Conservation (phyloP, 2,888 invertebrate species). For the Hoplodrina ambigua region DNA sequence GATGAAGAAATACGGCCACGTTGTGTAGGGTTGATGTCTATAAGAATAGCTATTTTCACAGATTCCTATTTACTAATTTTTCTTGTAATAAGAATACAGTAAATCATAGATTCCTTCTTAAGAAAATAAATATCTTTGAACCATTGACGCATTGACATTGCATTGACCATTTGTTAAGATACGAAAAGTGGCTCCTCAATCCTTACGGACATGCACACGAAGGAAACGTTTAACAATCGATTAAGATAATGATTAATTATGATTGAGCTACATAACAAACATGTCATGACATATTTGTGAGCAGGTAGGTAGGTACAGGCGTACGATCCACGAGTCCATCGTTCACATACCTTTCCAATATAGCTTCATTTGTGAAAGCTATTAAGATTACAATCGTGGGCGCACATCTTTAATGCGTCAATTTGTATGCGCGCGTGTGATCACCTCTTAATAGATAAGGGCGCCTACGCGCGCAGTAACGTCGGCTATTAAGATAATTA, state of each 20-base stretch:
- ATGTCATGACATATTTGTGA: conserved; percentile 4
- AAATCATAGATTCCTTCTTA: too few relatives aligned
- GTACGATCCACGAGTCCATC: conserved; percentile 9
- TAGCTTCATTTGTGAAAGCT: conserved; percentile 81
- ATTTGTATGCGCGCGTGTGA: conserved; percentile 86
- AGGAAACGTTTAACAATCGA: too few relatives aligned
- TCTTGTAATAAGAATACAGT: too few relatives aligned
- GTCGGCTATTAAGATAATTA: conserved; percentile 62
- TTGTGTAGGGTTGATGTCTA: too few relatives aligned
- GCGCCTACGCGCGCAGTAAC: conserved; percentile 69
- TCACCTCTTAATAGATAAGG: conserved; percentile 77
- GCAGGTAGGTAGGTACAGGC: not conserved
- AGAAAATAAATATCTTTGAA: too few relatives aligned
- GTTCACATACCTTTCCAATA: conserved; percentile 76
- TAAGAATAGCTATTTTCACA: too few relatives aligned
- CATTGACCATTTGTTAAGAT: too few relatives aligned
- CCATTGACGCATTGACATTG: too few relatives aligned
- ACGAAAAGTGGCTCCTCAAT: too few relatives aligned
- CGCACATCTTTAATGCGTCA: conserved; percentile 79
- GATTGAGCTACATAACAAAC: not conserved
- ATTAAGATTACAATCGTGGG: conserved; percentile 80
- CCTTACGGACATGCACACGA: too few relatives aligned
- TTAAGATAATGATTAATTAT: conserved; percentile 2
- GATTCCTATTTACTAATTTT: too few relatives aligned
- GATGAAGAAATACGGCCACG: too few relatives aligned